Conservation (phyloP, 2,888 invertebrate species). For the Actias luna region DNA sequence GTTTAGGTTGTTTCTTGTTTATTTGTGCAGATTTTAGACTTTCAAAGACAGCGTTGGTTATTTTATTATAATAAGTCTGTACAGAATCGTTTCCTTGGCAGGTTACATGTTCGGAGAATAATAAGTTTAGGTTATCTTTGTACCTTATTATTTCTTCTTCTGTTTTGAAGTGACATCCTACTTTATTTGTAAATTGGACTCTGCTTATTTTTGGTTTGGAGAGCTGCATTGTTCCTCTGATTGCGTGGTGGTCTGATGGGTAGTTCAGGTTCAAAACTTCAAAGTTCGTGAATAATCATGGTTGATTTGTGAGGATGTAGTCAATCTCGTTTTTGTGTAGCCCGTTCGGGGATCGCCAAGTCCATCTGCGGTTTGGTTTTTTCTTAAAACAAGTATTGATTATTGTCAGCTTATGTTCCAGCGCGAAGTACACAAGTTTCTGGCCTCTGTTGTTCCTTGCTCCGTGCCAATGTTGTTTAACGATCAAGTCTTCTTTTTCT, state of each 20-base stretch:
- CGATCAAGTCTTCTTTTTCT: neutral
- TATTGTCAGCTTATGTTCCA: constrained; percentile 19
- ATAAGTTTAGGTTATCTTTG: neutral
- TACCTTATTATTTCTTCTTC: constrained; percentile 16
- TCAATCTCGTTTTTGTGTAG: neutral
- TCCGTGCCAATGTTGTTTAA: constrained; percentile 14
- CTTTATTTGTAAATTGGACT: constrained; percentile 9
- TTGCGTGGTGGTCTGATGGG: constrained; percentile 23
- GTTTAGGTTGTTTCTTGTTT: constrained; percentile 6
- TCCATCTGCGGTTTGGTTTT: neutral
- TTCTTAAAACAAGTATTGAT: constrained; percentile 14
- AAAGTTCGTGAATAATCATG: constrained; percentile 15
- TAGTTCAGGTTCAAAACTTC: constrained; percentile 19
- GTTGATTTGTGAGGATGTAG: constrained; percentile 7
- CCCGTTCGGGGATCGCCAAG: neutral
- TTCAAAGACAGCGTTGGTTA: constrained; percentile 17
- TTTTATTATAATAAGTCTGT: constrained; percentile 19
- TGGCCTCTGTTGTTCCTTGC: constrained; percentile 18
- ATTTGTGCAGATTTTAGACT: neutral
- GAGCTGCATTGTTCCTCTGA: constrained; percentile 24
- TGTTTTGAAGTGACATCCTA: constrained; percentile 12
- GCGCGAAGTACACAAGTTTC: constrained; percentile 16
- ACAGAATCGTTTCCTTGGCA: constrained; percentile 11
- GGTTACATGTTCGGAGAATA: constrained; percentile 12
- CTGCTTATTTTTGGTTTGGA: constrained; percentile 19